These are phyloP conservation scores for Eugnorisma glareosa DNA, from an alignment of 2,888 invertebrate species.

Conservation along the genomic window DNA sequence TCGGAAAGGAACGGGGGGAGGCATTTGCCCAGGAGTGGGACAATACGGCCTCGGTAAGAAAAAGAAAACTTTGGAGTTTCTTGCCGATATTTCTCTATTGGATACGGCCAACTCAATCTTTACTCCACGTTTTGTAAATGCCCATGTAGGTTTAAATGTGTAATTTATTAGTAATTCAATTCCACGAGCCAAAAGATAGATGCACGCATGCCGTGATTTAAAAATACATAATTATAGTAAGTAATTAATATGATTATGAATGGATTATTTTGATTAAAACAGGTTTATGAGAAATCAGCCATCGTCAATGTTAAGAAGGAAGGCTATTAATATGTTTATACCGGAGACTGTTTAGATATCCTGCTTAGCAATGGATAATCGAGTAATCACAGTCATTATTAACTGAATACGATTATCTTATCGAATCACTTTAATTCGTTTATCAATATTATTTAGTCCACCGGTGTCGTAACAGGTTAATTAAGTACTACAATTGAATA, in stretches of 20 bases:
- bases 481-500: background rate
- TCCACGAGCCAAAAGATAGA: background rate
- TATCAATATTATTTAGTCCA: conserved; percentile 2
- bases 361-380: background rate
- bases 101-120: too few relatives aligned
- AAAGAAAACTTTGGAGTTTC: too few relatives aligned
- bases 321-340: background rate
- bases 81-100: too few relatives aligned
- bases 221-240: background rate
- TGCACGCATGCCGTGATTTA: background rate
- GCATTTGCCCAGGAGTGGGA: too few relatives aligned
- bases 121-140: too few relatives aligned
- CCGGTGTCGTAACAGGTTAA: background rate
- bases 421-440: conserved; percentile 18
- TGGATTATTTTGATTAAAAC: background rate
- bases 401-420: conserved; percentile 3
- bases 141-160: too few relatives aligned
- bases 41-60: too few relatives aligned
- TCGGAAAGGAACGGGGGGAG: too few relatives aligned
- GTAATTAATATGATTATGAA: background rate
- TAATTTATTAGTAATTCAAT: too few relatives aligned
- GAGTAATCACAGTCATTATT: background rate
- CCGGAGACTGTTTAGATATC: background rate
- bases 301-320: background rate
- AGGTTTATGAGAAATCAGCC: background rate